Percentiles rank a stretch among this genome's conserved stretches.
These are phyloP conservation scores for Plemyria rubiginata DNA, from an alignment of 2,888 invertebrate species.

Conservation along the genomic window DNA sequence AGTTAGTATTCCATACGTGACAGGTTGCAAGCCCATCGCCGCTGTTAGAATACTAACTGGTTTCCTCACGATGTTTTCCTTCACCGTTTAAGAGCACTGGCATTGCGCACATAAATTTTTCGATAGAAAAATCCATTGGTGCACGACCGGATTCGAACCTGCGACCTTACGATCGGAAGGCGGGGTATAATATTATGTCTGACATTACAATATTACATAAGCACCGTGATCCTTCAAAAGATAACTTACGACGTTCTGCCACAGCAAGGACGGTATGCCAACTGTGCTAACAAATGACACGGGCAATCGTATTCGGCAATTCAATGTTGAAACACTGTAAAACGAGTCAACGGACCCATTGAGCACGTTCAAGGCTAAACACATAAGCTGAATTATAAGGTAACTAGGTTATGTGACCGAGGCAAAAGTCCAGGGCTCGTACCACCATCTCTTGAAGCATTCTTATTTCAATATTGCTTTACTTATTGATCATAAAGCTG, in stretches of 20 bases:
- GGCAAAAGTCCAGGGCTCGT: background rate
- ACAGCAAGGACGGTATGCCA: slow-evolving; percentile 36
- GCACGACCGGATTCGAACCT: no score
- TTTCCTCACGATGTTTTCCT: no score
- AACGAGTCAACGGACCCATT: slow-evolving; percentile 24
- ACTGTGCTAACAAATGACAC: slow-evolving; percentile 49
- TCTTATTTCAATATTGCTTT: no score
- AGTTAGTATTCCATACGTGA: no score
- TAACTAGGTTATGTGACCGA: background rate
- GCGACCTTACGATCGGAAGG: no score
- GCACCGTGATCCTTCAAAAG: slow-evolving; percentile 3
- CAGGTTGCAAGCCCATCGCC: no score
- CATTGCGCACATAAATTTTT: no score
- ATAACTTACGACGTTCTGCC: slow-evolving; percentile 10
- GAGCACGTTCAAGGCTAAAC: slow-evolving; percentile 26
- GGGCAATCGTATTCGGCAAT: slow-evolving; percentile 21
- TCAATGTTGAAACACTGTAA: slow-evolving; percentile 15
- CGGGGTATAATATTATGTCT: background rate
- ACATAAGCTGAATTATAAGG: background rate
- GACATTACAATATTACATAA: background rate
- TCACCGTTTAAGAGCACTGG: no score
- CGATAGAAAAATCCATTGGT: no score
- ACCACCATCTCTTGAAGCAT: no score
- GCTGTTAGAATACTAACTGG: no score
- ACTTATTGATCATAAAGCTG: no score